phyloP scores from a whole-genome alignment of 2,888 invertebrate species.

The Machimus atricapillus region DNA sequence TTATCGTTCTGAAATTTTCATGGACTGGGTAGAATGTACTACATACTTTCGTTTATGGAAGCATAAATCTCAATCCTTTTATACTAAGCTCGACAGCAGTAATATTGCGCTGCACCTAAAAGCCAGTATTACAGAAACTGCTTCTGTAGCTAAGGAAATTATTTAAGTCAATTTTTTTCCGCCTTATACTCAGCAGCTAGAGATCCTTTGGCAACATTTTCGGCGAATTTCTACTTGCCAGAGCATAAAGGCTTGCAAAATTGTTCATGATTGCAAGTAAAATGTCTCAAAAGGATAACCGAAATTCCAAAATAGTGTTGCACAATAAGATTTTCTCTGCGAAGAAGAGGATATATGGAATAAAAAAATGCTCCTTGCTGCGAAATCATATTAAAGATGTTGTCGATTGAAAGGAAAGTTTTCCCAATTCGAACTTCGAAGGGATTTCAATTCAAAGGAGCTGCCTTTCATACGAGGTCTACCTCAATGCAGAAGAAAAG shows the following conservation, averaged over 20 bases:
- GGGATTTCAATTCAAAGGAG: background rate
- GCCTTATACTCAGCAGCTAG: background rate
- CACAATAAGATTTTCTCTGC: background rate
- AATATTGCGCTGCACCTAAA: background rate
- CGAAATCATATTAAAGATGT: background rate
- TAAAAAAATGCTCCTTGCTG: background rate
- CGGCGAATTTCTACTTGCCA: background rate
- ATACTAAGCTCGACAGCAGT: background rate
- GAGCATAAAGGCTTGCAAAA: background rate
- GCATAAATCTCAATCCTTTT: background rate
- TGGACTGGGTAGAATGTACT: background rate
- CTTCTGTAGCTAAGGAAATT: background rate
- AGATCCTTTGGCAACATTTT: background rate
- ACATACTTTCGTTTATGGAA: background rate
- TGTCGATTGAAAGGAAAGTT: background rate
- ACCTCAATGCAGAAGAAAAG: background rate
- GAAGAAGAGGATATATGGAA: background rate
- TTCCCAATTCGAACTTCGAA: background rate
- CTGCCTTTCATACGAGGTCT: background rate
- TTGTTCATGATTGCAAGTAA: background rate
- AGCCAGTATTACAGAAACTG: background rate
- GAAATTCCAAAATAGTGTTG: background rate
- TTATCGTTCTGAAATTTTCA: background rate
- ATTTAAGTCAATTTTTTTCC: background rate
- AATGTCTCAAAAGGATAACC: background rate